Evolutionary conservation across 2,888 invertebrate genomes (phyloP), one percentile per base, ranked within the genome.

Genomic region (Pollenia amentaria): DNA sequence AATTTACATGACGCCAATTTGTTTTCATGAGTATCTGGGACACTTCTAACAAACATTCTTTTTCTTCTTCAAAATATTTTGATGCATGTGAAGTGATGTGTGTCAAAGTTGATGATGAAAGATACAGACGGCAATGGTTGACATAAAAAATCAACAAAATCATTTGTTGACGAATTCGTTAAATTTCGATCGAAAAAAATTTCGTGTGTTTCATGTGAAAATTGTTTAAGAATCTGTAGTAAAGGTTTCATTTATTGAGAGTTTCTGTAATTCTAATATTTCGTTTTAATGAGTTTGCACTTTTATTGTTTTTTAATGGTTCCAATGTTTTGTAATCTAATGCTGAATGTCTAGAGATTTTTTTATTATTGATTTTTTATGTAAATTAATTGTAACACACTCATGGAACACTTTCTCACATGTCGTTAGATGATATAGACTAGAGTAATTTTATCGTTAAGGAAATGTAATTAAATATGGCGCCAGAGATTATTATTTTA

Each of bases 301-400:
- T 55, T 46, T 55, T 72, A 0, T 55, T 75, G 18, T 60, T 69
- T 60, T 44, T 18, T 67, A 60, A 55, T 21, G 46, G 12, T 51
- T n/a, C 7, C 10, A 14, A 57, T 79, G 38, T 53, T 72, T 62
- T 80, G 75, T 76, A 84, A 84, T 38, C 16, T 62, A 48, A 80
- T 60, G 75, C 75, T 53, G 62, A 40, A 21, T 48, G 72, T 16
- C 53, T 62, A 46, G 18, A n/a, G 16, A 18, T 44, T 65, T 72
- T 57, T 60, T 67, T 44, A 38, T 69, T 73, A 82, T 82, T 85
- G 77, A 69, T 78, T 86, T 82, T 78, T 82, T 82, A 86, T 86
- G 75, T 86, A 82, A 82, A 86, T 86, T 82, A 82, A 86, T 82
- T 86, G 78, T 78, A 76, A 72, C 77, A 83, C 29, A 73, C 11